Conservation (phyloP, 2,797 vertebrate genomes). For the Mus minutoides region DNA sequence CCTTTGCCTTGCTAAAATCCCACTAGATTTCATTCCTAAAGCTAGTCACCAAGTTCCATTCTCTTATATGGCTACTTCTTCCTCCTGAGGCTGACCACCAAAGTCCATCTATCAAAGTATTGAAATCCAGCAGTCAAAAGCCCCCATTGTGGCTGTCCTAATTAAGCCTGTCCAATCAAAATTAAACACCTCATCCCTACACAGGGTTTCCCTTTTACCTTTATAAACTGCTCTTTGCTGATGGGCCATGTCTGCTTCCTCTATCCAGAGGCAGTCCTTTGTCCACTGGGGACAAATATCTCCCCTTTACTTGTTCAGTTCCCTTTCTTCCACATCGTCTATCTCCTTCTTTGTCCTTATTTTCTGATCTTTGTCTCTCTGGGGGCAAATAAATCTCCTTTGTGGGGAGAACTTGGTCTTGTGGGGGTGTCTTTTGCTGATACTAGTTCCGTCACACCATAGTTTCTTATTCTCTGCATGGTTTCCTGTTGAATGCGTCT, state of each 20-base stretch:
- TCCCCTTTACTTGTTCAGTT: not conserved
- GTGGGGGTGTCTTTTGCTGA: no score
- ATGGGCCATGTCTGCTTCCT: not conserved
- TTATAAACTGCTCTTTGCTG: not conserved
- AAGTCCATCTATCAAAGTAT: not conserved
- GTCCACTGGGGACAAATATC: not conserved
- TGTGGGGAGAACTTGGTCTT: not conserved
- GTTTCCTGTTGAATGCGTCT: not conserved
- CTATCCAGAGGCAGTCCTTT: not conserved
- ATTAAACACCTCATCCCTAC: not conserved
- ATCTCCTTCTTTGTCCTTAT: not conserved
- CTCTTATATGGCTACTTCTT: not conserved
- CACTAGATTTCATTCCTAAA: not conserved
- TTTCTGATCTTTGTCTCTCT: not conserved
- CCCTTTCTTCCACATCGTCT: not conserved
- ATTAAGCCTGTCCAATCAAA: not conserved
- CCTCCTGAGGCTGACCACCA: not conserved
- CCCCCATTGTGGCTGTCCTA: not conserved
- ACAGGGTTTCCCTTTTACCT: not conserved
- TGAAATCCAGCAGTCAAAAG: not conserved
- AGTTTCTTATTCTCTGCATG: not conserved
- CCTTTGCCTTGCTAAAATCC: not conserved
- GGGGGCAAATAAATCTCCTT: not conserved
- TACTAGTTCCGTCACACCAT: not conserved
- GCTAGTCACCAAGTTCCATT: not conserved